Conservation (phyloP, 2,888 invertebrate genomes). For the Pasiphila rectangulata region DNA sequence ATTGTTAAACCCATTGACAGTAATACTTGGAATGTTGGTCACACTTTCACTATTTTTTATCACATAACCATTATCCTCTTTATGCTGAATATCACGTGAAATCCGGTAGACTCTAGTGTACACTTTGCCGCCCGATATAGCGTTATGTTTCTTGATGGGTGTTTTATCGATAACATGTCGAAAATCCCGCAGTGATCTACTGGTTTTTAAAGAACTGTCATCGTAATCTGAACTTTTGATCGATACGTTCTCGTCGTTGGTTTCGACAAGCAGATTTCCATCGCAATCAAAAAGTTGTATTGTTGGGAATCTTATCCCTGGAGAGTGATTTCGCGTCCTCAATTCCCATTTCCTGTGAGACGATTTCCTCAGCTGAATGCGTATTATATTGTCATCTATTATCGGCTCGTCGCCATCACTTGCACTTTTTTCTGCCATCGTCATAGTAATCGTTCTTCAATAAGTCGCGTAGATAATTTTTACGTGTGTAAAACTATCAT, state of each 20-base stretch:
- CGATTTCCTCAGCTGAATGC: slow-evolving; percentile 82
- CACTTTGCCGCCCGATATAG: slow-evolving; percentile 67
- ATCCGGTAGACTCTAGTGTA: slow-evolving; percentile 67
- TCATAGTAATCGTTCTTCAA: slow-evolving; percentile 35
- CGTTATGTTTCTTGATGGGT: slow-evolving; percentile 64
- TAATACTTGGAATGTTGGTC: slow-evolving; percentile 72
- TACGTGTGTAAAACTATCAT: slow-evolving; percentile 47
- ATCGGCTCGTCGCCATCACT: slow-evolving; percentile 72
- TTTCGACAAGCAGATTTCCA: slow-evolving; percentile 82
- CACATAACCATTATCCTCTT: slow-evolving; percentile 27
- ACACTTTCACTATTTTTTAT: slow-evolving; percentile 50
- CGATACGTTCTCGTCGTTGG: slow-evolving; percentile 79
- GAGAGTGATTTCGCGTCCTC: slow-evolving; percentile 82
- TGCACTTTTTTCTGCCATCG: slow-evolving; percentile 61
- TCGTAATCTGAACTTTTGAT: slow-evolving; percentile 69
- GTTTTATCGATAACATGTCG: slow-evolving; percentile 61
- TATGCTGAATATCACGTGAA: slow-evolving; percentile 33
- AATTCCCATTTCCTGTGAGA: slow-evolving; percentile 83
- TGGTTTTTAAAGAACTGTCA: slow-evolving; percentile 49
- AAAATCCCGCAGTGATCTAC: slow-evolving; percentile 64
- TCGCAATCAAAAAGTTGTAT: slow-evolving; percentile 84
- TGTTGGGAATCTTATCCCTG: slow-evolving; percentile 80
- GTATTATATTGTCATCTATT: slow-evolving; percentile 80
- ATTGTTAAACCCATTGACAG: slow-evolving; percentile 55
- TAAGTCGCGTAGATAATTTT: slow-evolving; percentile 28